Conservation (phyloP, 2,888 invertebrate genomes). For the Eristalis tenax region DNA sequence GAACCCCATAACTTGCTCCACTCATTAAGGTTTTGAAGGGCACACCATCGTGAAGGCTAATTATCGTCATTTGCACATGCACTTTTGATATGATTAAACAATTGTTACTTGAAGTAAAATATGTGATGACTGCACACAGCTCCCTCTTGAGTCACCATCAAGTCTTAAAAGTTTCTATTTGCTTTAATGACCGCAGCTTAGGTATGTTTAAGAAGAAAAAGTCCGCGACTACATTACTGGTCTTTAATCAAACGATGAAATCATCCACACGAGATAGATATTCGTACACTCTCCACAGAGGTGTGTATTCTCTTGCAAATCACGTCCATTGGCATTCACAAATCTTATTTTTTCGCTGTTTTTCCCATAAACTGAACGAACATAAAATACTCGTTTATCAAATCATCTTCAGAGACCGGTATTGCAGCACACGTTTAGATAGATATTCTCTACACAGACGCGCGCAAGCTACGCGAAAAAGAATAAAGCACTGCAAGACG, state of each 20-base stretch:
- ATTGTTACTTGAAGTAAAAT: not conserved
- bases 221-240: not conserved
- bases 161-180: conserved; percentile 14
- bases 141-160: conserved; percentile 21
- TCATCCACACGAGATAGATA: conserved; percentile 17
- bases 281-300: not conserved
- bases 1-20: not conserved
- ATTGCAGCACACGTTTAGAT: conserved; percentile 13
- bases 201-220: not conserved
- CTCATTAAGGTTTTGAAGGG: not conserved
- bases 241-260: conserved; percentile 51
- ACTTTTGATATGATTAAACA: not conserved
- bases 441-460: not conserved
- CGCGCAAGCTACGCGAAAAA: not conserved
- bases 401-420: conserved; percentile 39
- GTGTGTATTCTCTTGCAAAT: conserved; percentile 26
- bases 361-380: not conserved
- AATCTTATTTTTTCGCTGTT: not conserved
- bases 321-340: conserved; percentile 33
- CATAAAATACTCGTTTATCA: conserved; percentile 21
- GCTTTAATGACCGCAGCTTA: not conserved
- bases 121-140: not conserved
- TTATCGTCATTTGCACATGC: not conserved
- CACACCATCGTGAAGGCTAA: not conserved
- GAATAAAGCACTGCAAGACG: not conserved